A percentile compares a stretch with the other conserved stretches of the same genome.
phyloP scores from a whole-genome alignment of 2,888 invertebrate genomes.

The Glyphotaelius pellucidus region DNA sequence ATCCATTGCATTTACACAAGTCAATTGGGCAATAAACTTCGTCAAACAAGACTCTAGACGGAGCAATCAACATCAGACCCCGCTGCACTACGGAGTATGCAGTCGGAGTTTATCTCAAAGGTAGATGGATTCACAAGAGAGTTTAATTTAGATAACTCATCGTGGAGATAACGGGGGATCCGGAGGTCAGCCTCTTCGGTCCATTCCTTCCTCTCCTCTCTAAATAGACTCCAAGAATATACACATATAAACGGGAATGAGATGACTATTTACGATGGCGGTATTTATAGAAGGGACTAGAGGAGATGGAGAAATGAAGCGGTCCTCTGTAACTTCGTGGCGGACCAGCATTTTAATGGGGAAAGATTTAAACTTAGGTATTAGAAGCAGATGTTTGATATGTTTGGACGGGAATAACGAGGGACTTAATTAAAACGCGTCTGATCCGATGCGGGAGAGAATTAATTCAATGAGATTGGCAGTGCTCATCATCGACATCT shows the following conservation, averaged over 20 bases:
- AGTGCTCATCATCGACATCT: background rate
- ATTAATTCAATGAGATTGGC: background rate
- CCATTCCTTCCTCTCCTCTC: background rate
- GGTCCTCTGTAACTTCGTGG: background rate
- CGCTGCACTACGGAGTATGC: background rate
- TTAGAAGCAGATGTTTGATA: background rate
- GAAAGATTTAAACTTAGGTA: background rate
- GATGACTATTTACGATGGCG: slow-evolving; percentile 19
- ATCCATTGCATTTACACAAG: background rate
- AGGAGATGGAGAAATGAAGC: background rate
- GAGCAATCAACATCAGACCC: background rate
- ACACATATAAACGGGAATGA: slow-evolving; percentile 3
- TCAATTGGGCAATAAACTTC: background rate
- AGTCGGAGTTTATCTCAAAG: background rate
- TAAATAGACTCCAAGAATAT: background rate
- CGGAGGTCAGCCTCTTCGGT: slow-evolving; percentile 11
- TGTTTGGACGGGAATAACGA: slow-evolving; percentile 5
- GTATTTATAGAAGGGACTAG: slow-evolving; percentile 6
- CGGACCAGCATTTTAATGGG: background rate
- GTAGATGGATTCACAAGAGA: background rate
- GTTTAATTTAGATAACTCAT: background rate
- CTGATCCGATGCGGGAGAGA: background rate
- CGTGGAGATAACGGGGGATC: slow-evolving; percentile 17
- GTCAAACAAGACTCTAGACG: background rate
- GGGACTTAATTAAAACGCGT: background rate